These are phyloP conservation scores for Hydrotaea diabolus DNA, from an alignment of 2,888 invertebrate genomes.

Conservation along the genomic window DNA sequence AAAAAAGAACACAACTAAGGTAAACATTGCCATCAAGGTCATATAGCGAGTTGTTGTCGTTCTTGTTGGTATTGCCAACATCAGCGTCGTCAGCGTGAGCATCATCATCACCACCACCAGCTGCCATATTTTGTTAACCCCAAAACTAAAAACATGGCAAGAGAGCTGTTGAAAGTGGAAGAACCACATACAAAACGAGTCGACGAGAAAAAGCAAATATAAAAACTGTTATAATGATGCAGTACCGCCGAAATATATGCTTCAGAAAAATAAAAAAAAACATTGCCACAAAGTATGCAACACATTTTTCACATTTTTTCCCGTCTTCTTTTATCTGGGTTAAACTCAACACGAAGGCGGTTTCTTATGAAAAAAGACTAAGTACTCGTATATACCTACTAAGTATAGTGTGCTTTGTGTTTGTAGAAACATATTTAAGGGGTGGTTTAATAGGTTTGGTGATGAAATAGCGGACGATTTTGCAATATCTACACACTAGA, in stretches of 20 bases:
- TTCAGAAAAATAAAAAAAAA: not conserved
- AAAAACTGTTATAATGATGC: constrained; percentile 1
- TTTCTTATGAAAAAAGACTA: not conserved
- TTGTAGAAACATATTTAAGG: too few species aligned
- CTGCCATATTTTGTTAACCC: constrained; percentile 30
- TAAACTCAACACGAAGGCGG: not conserved
- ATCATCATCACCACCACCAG: not conserved
- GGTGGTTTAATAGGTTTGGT: too few species aligned
- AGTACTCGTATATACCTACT: too few species aligned
- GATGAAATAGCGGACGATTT: too few species aligned
- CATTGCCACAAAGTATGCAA: constrained; percentile 23
- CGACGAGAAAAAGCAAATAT: not conserved
- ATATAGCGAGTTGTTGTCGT: not conserved
- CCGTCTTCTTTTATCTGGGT: not conserved
- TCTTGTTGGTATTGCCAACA: not conserved
- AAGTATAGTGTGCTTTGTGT: too few species aligned
- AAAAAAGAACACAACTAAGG: not conserved
- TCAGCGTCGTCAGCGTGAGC: not conserved
- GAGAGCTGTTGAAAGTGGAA: constrained; percentile 2
- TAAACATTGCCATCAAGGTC: constrained; percentile 31
- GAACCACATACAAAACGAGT: not conserved
- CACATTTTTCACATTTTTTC: not conserved
- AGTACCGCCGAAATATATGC: constrained; percentile 11
- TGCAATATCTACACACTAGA: too few species aligned
- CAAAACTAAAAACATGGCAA: not conserved